These are phyloP conservation scores for Autographa pulchrina DNA, from an alignment of 2,888 invertebrate genomes.

Conservation along the genomic window DNA sequence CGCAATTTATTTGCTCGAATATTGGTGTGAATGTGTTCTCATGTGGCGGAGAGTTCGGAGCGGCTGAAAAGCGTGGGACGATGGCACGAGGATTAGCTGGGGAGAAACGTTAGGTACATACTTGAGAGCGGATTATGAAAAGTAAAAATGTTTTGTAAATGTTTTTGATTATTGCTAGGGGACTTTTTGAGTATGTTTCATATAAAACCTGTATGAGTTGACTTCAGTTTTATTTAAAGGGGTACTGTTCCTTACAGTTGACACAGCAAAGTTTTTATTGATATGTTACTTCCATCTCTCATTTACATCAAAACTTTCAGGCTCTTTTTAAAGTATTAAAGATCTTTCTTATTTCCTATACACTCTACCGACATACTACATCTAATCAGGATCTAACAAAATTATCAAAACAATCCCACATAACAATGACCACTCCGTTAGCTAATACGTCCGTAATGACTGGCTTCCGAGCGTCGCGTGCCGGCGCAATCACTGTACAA, in stretches of 20 bases:
- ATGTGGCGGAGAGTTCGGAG: constrained; percentile 60
- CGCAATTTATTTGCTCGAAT: constrained; percentile 80
- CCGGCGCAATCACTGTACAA: constrained; percentile 1
- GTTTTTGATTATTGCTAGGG: constrained; percentile 13
- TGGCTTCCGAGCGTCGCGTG: constrained; percentile 33
- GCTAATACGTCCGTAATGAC: constrained; percentile 42
- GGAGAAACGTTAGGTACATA: constrained; percentile 43
- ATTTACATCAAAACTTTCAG: neutral
- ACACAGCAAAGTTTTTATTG: no score
- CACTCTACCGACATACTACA: neutral
- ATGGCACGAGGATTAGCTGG: constrained; percentile 56
- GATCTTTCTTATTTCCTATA: neutral
- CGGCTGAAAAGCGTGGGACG: constrained; percentile 68
- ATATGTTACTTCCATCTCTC: no score
- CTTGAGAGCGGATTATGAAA: constrained; percentile 49
- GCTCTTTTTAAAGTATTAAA: neutral
- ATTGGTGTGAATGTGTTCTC: constrained; percentile 71
- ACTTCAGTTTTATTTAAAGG: neutral
- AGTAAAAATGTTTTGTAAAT: constrained; percentile 28
- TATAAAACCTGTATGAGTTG: neutral
- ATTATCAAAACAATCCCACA: neutral
- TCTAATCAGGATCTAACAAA: neutral
- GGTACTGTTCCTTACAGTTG: no score
- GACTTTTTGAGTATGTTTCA: neutral
- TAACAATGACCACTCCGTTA: neutral